Conservation (phyloP, 2,797 vertebrate genomes). For the Coregonus sp. region DNA sequence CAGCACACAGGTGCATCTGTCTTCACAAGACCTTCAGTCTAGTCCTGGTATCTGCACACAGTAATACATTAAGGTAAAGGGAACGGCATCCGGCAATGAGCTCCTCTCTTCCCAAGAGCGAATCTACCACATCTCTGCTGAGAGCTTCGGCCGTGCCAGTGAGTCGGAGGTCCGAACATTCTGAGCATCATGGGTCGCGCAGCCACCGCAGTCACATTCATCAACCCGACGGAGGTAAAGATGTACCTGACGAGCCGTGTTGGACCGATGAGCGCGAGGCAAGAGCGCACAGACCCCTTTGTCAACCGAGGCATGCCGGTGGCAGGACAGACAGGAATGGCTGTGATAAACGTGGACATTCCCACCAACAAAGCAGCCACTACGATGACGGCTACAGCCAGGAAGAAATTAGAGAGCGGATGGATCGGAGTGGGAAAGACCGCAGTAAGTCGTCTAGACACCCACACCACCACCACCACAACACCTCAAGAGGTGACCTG, state of each 20-base stretch:
- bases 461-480: constrained; percentile 52
- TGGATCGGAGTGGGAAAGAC: constrained; percentile 56
- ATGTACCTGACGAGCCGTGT: constrained; percentile 50
- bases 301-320: constrained; percentile 76
- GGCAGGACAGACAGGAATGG: constrained; percentile 38
- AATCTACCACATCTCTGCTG: constrained; percentile 86
- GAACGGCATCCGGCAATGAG: constrained; percentile 75
- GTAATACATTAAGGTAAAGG: constrained; percentile 14
- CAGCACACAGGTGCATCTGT: constrained; percentile 56
- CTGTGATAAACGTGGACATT: constrained; percentile 64
- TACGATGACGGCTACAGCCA: constrained; percentile 65
- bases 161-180: constrained; percentile 66
- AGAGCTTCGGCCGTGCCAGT: constrained; percentile 72
- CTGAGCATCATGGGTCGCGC: constrained; percentile 53
- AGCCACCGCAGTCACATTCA: constrained; percentile 59
- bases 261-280: constrained; percentile 80
- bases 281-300: constrained; percentile 88
- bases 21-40: constrained; percentile 35
- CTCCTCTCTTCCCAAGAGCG: constrained; percentile 85
- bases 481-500: constrained; percentile 49
- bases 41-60: constrained; percentile 20
- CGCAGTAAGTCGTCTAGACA: constrained; percentile 63
- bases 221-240: constrained; percentile 45
- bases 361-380: constrained; percentile 63
- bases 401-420: constrained; percentile 63